Evolutionary conservation across 2,797 vertebrate species (phyloP), one percentile per base, ranked within the genome.

Genomic region (Graptemys geographica): DNA sequence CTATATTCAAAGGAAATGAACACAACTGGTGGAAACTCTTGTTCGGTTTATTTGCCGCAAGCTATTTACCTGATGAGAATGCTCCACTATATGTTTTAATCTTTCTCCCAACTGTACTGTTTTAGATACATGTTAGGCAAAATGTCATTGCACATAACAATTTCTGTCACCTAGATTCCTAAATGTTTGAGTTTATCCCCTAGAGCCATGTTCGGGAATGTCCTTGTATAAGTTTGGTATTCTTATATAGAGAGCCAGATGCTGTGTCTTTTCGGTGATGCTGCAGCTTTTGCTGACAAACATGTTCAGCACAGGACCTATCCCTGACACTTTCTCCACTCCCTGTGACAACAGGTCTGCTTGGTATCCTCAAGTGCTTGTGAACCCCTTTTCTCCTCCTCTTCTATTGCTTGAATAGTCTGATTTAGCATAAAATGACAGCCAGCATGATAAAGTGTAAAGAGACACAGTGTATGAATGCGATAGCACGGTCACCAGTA

Each of bases 261-360:
- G 1, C 37, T 4, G 0, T n/a, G 69, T 82, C 51, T 23, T 56
- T 33, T n/a, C 0, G 0, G 51, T 44, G 72, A 62, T 62, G 52
- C 7, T 33, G 18, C 44, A 52, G 11, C 53, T 74, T 79, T n/a
- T 80, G 27, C 33, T 57, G 25, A n/a, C 28, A 47, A 80, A 53
- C 47, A 1, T 0, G 1, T 59, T 44, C n/a, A 44, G 44, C 52
- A 72, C 33, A 11, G 6, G 51, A 31, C 0, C 27, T 44, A 3
- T 18, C 57, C 25, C 25, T 51, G 19, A 47, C 10, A 7, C 37
- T 21, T 69, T 86, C 9, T 21, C 27, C 12, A 3, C 37, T 41
- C 56, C 28, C 76, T 53, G 27, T 55, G 52, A 79, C 47, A 51
- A 62, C n/a, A 1, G 57, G 83, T 82, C 84, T 86, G 59, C 51